Base-by-base conservation (phyloP, 2,797 vertebrate species). In the Podarcis siculus region DNA sequence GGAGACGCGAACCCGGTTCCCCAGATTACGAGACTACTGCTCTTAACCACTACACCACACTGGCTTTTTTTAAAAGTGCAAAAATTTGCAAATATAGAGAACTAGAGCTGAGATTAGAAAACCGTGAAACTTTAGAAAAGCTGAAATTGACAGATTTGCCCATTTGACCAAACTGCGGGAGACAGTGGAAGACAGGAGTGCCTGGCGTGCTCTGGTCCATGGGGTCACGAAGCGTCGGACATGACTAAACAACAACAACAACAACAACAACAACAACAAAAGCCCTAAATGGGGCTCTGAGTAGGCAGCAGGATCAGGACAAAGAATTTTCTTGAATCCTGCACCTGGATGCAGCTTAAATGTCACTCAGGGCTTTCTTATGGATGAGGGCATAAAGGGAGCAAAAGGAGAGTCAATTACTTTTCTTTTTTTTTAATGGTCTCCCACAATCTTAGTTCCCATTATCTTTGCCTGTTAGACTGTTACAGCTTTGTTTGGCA, bases 401-500 rank as follows among this genome's bases (percentile, higher is more conserved):
- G 0, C 5, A 32, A 64, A 58, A 83, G 86, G 83, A 71, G 83
- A 90, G 9, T 83, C 77, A 76, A 42, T 66, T 82, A 83, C 82
- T 58, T 81, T 80, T 9, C 1, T 80, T 91, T 79, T 58, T 75
- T 85, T 25, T 66, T 8, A 13, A 55, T 4, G 49, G 0, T 78
- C 85, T 35, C 80, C 6, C 0, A 79, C 86, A 88, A 84, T 84
- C 87, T 39, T 82, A 82, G 25, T 87, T 67, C 66, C 72, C 73
- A 58, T n/a, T 91, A 72, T 90, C 85, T 81, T 55, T 10, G 23
- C 3, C 19, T 85, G 76, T 61, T 85, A 3, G 0, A 0, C 69
- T 85, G 77, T 67, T 87, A 72, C 86, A 73, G 61, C 0, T 2
- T 66, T 88, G 61, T 83, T 85, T 92, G 91, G 87, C 89, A 88